Conservation (phyloP, 2,797 vertebrate species). For the Propithecus deckenii region DNA sequence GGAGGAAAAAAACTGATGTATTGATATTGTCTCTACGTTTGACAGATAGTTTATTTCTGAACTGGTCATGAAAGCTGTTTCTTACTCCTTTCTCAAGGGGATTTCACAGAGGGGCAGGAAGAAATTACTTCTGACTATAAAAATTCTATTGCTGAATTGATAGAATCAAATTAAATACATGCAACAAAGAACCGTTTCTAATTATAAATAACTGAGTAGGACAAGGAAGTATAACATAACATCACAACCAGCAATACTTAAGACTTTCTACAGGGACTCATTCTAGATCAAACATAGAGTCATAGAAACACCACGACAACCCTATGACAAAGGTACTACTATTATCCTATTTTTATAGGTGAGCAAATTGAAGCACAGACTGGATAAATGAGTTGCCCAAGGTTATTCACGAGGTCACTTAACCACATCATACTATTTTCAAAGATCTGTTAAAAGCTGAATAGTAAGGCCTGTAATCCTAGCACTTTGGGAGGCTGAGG, state of each 20-base stretch:
- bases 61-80: neutral
- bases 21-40: neutral
- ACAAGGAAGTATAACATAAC: neutral
- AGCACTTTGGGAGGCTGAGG: neutral
- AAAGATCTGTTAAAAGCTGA: neutral
- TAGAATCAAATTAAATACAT: constrained; percentile 14
- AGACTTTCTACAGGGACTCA: neutral
- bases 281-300: neutral
- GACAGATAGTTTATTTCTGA: neutral
- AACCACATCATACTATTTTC: neutral
- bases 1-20: neutral
- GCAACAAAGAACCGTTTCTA: neutral
- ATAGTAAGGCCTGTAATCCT: neutral
- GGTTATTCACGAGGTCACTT: neutral
- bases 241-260: neutral
- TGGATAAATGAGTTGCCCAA: neutral
- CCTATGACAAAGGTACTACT: neutral
- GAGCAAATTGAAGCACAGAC: neutral
- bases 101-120: neutral
- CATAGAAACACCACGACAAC: neutral
- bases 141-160: neutral
- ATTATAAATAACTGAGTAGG: constrained; percentile 7
- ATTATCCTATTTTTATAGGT: neutral
- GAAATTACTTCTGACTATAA: constrained; percentile 10
- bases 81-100: constrained; percentile 29